phyloP scores from a whole-genome alignment of 2,113 vertebrate species.

The Boulengeromyrus knoepffleri region DNA sequence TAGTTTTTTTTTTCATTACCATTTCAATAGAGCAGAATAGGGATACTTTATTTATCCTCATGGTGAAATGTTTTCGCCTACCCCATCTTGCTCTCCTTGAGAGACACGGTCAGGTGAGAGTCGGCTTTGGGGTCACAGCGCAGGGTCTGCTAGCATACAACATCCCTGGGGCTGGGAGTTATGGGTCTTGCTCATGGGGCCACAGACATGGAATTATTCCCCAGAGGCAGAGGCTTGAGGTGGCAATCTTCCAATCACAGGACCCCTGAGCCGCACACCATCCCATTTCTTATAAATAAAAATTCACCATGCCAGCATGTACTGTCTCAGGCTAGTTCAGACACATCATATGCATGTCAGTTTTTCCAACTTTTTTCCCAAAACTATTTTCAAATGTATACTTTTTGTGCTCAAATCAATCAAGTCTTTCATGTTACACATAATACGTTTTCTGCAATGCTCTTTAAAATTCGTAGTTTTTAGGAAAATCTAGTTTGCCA shows the following conservation, averaged over 20 bases:
- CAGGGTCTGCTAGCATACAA: background rate
- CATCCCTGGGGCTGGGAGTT: background rate
- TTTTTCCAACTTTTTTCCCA: no score
- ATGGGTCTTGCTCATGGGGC: background rate
- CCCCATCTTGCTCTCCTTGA: background rate
- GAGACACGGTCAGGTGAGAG: background rate
- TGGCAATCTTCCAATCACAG: background rate
- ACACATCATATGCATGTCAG: no score
- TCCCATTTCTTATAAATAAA: no score
- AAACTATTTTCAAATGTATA: no score
- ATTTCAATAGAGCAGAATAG: background rate
- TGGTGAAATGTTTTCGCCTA: background rate
- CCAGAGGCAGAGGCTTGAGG: background rate
- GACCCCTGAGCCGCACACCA: no score
- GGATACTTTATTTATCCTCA: background rate
- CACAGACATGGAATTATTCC: background rate
- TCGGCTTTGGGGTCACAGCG: background rate
- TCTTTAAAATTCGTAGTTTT: no score
- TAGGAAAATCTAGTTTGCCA: no score
- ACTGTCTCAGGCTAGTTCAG: no score
- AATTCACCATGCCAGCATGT: no score
- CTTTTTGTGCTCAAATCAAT: no score
- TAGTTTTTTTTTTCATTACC: background rate
- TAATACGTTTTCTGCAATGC: no score
- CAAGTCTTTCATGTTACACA: no score